Conservation (phyloP, 1,140 invertebrate genomes). For the Tetramorium alpestre region DNA sequence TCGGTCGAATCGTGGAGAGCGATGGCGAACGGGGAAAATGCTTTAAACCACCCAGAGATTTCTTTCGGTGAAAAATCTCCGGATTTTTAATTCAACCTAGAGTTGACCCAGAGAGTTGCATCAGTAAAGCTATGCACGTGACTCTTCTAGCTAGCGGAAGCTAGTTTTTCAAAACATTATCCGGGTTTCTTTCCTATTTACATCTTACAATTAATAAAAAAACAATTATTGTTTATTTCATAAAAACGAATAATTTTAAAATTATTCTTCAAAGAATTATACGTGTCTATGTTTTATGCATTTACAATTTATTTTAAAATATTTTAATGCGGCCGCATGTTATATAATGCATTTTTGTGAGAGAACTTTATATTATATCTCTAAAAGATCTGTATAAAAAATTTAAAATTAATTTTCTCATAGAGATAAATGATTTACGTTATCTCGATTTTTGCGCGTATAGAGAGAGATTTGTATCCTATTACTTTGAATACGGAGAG, state of each 20-base stretch:
- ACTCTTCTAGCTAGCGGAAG: not conserved
- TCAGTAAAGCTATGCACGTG: constrained; percentile 25
- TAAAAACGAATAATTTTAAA: not conserved
- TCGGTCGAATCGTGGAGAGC: constrained; percentile 30
- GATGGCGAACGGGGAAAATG: constrained; percentile 43
- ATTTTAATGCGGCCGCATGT: not conserved
- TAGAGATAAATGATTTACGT: not conserved
- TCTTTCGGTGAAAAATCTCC: constrained; percentile 49
- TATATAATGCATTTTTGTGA: not conserved
- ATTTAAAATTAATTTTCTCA: not conserved
- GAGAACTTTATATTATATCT: not conserved
- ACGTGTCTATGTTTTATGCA: not conserved
- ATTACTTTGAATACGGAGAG: not conserved
- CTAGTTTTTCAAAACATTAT: not conserved
- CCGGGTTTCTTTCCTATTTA: not conserved
- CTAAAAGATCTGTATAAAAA: not conserved
- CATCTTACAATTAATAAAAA: not conserved
- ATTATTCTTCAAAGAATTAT: not conserved
- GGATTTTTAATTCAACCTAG: constrained; percentile 54
- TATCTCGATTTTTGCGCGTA: not conserved
- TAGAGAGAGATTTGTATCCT: not conserved
- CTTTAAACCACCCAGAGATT: constrained; percentile 46
- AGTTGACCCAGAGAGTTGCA: constrained; percentile 13
- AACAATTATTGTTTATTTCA: not conserved
- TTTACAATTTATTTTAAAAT: not conserved